These are phyloP conservation scores for Diorhabda sublineata DNA, from an alignment of 1,140 invertebrate genomes.

Conservation along the genomic window DNA sequence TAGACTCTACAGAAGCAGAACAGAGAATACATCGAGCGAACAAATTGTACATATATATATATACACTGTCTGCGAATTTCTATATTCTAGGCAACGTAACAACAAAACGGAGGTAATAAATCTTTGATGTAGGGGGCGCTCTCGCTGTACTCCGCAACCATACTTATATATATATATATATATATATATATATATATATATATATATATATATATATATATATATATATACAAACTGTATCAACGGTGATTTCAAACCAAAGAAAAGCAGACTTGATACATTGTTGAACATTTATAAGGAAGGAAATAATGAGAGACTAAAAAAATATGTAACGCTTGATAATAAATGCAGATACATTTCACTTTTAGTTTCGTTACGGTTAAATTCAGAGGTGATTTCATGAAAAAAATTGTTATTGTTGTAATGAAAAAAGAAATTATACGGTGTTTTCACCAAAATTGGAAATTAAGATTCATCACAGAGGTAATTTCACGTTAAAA, in stretches of 20 bases:
- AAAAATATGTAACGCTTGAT: neutral
- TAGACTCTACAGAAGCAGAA: too few species aligned
- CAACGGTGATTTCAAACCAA: neutral
- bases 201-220: too few species aligned
- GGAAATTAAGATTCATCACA: too few species aligned
- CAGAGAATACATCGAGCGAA: too few species aligned
- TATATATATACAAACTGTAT: neutral
- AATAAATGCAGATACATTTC: neutral
- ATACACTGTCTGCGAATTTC: neutral
- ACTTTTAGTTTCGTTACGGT: too few species aligned
- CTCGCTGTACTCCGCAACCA: neutral
- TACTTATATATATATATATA: neutral
- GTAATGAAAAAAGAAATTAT: too few species aligned
- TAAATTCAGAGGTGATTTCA: too few species aligned
- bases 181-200: too few species aligned
- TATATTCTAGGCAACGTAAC: neutral
- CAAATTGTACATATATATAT: neutral
- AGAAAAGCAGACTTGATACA: neutral
- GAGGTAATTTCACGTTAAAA: too few species aligned
- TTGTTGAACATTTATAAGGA: neutral
- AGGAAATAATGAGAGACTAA: neutral
- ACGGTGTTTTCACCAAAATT: too few species aligned
- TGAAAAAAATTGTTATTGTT: too few species aligned
- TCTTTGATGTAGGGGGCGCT: neutral
- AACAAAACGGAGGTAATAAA: conserved; percentile 2